Conservation (phyloP, 1,140 invertebrate species). For the Melipona quadrifasciata region DNA sequence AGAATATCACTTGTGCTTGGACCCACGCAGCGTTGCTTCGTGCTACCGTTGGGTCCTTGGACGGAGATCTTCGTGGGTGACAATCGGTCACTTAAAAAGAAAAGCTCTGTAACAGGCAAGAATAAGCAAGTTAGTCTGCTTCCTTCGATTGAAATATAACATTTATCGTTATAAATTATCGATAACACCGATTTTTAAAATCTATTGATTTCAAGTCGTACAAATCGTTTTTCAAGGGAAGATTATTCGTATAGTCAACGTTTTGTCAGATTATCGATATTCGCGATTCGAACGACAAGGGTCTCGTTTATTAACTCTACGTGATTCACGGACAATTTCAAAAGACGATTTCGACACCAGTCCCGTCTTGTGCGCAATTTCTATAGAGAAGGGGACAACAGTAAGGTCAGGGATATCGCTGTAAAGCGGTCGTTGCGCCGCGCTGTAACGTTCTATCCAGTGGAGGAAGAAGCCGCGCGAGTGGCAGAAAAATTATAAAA, state of each 20-base stretch:
- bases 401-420: slow-evolving; percentile 78
- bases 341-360: slow-evolving; percentile 77
- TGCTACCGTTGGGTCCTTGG: slow-evolving; percentile 69
- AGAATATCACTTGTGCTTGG: slow-evolving; percentile 67
- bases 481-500: slow-evolving; percentile 34
- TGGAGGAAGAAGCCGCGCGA: slow-evolving; percentile 17
- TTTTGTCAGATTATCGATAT: not conserved
- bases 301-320: slow-evolving; percentile 68
- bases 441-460: slow-evolving; percentile 24
- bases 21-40: slow-evolving; percentile 58
- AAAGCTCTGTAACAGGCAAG: slow-evolving; percentile 56
- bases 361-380: slow-evolving; percentile 70
- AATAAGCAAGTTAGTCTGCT: not conserved
- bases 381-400: slow-evolving; percentile 60
- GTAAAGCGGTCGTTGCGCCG: slow-evolving; percentile 65
- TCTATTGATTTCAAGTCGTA: not conserved
- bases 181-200: not conserved
- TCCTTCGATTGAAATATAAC: not conserved
- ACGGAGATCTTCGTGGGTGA: slow-evolving; percentile 72
- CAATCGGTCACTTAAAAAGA: slow-evolving; percentile 49
- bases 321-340: slow-evolving; percentile 77
- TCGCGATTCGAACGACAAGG: slow-evolving; percentile 29
- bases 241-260: not conserved
- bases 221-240: not conserved
- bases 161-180: not conserved